Conservation (phyloP, 2,113 vertebrate genomes). For the Osmerus mordax region DNA sequence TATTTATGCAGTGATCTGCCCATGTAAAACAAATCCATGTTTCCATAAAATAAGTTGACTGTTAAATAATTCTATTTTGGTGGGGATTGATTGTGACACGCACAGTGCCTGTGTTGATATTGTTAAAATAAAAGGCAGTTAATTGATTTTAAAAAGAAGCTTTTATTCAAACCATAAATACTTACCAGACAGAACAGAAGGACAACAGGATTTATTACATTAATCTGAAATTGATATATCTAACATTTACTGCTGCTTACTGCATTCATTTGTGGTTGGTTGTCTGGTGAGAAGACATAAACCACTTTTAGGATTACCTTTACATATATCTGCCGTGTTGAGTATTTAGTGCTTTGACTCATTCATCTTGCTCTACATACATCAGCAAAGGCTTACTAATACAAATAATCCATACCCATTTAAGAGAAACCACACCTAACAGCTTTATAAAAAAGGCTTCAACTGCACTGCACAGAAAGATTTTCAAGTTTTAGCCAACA, state of each 20-base stretch:
- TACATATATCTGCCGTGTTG: background rate
- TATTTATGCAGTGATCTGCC: too few species aligned
- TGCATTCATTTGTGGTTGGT: constrained; percentile 31
- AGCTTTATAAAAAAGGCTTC: background rate
- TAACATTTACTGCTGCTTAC: constrained; percentile 23
- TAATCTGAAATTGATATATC: constrained; percentile 41
- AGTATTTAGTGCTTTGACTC: background rate
- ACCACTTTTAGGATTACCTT: too few species aligned
- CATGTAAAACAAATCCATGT: too few species aligned
- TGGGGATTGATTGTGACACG: too few species aligned
- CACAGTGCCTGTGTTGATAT: background rate
- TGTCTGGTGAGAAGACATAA: constrained; percentile 19
- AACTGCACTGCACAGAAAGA: background rate
- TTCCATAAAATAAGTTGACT: too few species aligned
- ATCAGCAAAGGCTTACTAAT: constrained; percentile 3
- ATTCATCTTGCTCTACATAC: background rate
- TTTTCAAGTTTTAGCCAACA: constrained; percentile 42
- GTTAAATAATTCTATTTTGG: too few species aligned
- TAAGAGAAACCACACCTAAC: background rate
- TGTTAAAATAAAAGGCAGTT: background rate
- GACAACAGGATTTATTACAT: constrained; percentile 44
- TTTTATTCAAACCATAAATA: constrained; percentile 66
- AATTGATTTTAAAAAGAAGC: constrained; percentile 40
- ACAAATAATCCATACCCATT: background rate
- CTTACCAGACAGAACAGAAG: constrained; percentile 7